Evolutionary conservation across 1,140 invertebrate species (phyloP).

Genomic region (Drosophila oshimai): DNA sequence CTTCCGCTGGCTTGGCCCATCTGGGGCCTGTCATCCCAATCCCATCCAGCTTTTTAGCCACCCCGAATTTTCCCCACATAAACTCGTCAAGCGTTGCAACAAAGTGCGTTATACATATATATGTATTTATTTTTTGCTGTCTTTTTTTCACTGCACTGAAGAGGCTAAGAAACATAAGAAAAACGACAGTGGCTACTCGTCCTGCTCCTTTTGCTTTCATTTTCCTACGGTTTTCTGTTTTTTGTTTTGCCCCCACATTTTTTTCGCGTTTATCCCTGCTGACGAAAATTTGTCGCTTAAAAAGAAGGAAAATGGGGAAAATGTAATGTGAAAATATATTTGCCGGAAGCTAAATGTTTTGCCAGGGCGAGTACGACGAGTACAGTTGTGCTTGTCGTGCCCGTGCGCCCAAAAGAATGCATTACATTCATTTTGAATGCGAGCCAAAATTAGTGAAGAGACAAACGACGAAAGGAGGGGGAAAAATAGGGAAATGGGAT

Average conservation of each 20-base stretch:
- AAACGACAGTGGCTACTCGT: conserved; percentile 57
- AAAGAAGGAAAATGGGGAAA: conserved; percentile 28
- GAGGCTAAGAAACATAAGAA: conserved; percentile 59
- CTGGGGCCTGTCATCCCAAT: conserved; percentile 33
- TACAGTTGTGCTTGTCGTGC: conserved; percentile 52
- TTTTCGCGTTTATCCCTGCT: conserved; percentile 27
- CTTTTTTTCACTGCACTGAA: conserved; percentile 10
- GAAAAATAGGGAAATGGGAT: background rate
- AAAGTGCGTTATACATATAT: conserved; percentile 57
- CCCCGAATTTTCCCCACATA: conserved; percentile 23
- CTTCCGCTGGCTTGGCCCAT: conserved; percentile 37
- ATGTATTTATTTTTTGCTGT: conserved; percentile 7
- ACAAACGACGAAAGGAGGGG: background rate
- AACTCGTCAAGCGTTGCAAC: conserved; percentile 71
- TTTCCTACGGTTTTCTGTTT: conserved; percentile 12
- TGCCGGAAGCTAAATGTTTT: conserved; percentile 74
- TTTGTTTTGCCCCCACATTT: background rate
- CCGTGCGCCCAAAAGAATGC: conserved; percentile 16
- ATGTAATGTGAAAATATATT: conserved; percentile 65
- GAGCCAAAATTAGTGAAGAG: conserved; percentile 26
- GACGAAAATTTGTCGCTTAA: conserved; percentile 48
- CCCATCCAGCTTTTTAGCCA: background rate
- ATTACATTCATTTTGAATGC: conserved; percentile 8
- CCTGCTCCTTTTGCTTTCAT: conserved; percentile 24
- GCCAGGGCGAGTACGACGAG: conserved; percentile 36